Conservation (phyloP, 2,888 invertebrate species). For the Myathropa florea region DNA sequence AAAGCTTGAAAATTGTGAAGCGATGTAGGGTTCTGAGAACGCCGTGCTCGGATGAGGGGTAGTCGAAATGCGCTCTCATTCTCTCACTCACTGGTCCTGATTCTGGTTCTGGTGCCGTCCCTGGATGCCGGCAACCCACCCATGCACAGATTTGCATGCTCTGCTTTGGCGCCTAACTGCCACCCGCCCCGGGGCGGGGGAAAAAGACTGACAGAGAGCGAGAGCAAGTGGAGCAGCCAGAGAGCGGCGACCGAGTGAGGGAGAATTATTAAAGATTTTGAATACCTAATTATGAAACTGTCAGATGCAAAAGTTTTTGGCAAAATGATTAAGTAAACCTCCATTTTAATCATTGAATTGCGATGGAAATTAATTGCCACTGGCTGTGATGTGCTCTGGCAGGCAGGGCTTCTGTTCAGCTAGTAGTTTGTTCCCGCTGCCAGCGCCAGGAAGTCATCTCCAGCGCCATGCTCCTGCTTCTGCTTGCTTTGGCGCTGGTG, state of each 20-base stretch:
- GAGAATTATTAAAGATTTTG: constrained; percentile 80
- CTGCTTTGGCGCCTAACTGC: constrained; percentile 8
- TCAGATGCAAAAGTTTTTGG: constrained; percentile 80
- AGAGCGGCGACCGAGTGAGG: not conserved
- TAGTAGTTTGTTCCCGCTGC: constrained; percentile 58
- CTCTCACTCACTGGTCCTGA: constrained; percentile 10
- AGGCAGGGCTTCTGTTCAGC: constrained; percentile 55
- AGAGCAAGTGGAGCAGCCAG: not conserved
- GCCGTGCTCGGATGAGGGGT: not conserved
- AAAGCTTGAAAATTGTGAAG: constrained; percentile 61
- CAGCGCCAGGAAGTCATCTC: constrained; percentile 61
- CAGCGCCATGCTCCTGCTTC: constrained; percentile 44
- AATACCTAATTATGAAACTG: constrained; percentile 82
- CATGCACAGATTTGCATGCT: constrained; percentile 42
- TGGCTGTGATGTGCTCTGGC: constrained; percentile 69
- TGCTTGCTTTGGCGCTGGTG: constrained; percentile 21
- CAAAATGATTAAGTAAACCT: constrained; percentile 71
- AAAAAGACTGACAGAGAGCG: not conserved
- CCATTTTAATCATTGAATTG: constrained; percentile 71
- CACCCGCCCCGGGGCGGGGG: not conserved
- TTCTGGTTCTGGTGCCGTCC: not conserved
- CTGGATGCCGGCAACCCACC: too few species aligned
- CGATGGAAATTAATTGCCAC: constrained; percentile 71
- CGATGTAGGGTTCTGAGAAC: not conserved
- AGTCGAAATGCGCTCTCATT: constrained; percentile 20